These are phyloP conservation scores for Sphenodon punctatus DNA, from an alignment of 2,797 vertebrate genomes.

Conservation along the genomic window DNA sequence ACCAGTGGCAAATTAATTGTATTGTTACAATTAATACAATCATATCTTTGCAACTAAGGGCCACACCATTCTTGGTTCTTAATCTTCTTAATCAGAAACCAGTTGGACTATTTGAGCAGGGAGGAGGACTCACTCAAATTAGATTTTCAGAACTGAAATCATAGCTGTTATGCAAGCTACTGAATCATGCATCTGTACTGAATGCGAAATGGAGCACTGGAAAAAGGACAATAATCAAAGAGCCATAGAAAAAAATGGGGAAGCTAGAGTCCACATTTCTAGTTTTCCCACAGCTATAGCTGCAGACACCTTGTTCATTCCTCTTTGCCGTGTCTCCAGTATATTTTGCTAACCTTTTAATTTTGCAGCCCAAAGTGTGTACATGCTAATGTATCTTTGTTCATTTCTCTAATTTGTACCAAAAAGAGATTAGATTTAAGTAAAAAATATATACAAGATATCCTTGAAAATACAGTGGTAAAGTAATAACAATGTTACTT, in stretches of 20 bases:
- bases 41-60: neutral
- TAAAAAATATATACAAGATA: conserved; percentile 14
- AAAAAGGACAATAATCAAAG: neutral
- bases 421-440: conserved; percentile 44
- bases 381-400: neutral
- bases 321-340: neutral
- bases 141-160: neutral
- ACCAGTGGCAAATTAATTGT: too few species aligned
- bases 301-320: neutral
- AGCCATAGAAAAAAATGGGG: neutral
- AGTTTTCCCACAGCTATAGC: neutral
- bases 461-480: conserved; percentile 5
- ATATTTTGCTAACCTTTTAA: neutral
- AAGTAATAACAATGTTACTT: conserved; percentile 5
- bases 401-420: conserved; percentile 25
- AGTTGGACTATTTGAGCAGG: neutral
- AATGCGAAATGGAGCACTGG: neutral
- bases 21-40: neutral
- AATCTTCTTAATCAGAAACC: neutral
- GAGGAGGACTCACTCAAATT: neutral
- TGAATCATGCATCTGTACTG: neutral
- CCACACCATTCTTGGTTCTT: neutral
- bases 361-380: neutral
- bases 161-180: neutral
- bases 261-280: neutral